Evolutionary conservation across 2,797 vertebrate species (phyloP).

Genomic region (Microctenopoma lineatum): DNA sequence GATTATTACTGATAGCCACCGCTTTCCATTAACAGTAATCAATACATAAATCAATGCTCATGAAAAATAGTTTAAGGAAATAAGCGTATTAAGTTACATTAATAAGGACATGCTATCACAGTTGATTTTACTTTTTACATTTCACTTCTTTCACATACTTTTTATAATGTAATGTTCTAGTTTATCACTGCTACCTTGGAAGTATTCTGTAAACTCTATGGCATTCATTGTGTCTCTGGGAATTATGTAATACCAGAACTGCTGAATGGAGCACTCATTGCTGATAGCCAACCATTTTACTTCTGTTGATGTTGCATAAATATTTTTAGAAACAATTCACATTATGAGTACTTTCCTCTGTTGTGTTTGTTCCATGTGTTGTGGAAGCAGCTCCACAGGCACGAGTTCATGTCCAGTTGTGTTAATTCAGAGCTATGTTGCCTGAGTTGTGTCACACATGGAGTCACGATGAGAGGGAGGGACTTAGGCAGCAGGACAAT

Average conservation of each 20-base stretch:
- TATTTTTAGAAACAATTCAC: constrained; percentile 21
- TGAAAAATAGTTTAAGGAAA: constrained; percentile 43
- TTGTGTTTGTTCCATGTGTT: constrained; percentile 28
- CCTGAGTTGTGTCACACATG: constrained; percentile 73
- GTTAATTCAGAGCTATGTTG: constrained; percentile 74
- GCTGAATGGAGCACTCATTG: constrained; percentile 49
- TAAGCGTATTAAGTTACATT: constrained; percentile 14
- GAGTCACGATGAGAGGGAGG: constrained; percentile 83
- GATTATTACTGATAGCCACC: constrained; percentile 21
- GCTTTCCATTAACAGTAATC: constrained; percentile 62
- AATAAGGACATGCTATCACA: constrained; percentile 42
- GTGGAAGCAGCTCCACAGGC: constrained; percentile 38
- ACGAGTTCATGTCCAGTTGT: constrained; percentile 69
- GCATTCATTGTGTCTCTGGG: constrained; percentile 30
- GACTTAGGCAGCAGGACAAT: constrained; percentile 84
- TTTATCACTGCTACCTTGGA: constrained; percentile 14
- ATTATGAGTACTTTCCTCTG: constrained; percentile 17
- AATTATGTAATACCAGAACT: constrained; percentile 65
- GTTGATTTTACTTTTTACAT: constrained; percentile 16
- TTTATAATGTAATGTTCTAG: neutral
- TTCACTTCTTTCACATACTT: neutral
- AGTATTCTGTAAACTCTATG: constrained; percentile 41
- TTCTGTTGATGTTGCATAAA: constrained; percentile 22
- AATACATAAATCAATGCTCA: constrained; percentile 61
- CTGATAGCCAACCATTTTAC: constrained; percentile 18